These are phyloP conservation scores for Microtus oregoni DNA, from an alignment of 2,113 vertebrate species.

Conservation along the genomic window DNA sequence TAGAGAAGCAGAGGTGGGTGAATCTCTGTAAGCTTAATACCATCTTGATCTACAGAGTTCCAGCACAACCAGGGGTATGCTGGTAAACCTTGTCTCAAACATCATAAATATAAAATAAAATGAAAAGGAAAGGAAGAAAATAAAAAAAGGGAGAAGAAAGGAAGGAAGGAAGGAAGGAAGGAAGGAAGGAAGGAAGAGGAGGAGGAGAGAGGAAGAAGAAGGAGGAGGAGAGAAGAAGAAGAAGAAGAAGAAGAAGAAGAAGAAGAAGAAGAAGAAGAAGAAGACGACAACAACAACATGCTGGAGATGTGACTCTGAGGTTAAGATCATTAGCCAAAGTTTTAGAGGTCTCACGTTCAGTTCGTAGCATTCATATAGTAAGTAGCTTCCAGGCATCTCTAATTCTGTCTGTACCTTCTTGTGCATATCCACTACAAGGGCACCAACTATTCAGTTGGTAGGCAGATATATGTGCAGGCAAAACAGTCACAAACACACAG, in stretches of 20 bases:
- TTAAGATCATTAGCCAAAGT: neutral
- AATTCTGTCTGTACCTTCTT: neutral
- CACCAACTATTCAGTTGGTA: neutral
- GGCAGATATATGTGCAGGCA: fast-evolving
- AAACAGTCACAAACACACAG: neutral
- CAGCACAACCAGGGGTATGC: no score
- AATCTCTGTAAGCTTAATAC: no score
- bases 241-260: no score
- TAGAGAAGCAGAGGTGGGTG: no score
- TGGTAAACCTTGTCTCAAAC: neutral
- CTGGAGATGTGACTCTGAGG: neutral
- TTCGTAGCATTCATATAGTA: neutral
- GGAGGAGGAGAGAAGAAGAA: no score
- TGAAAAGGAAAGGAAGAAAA: neutral
- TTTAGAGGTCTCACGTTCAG: neutral
- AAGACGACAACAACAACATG: no score
- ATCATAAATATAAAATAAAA: neutral
- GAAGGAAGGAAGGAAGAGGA: no score
- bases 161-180: no score
- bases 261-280: no score
- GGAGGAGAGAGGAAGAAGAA: no score
- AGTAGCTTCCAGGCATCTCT: neutral
- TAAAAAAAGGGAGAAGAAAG: no score
- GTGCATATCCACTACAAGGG: fast-evolving
- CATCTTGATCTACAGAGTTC: neutral